Evolutionary conservation across 1,140 invertebrate genomes (phyloP).

Genomic region (Monomorium pharaonis): DNA sequence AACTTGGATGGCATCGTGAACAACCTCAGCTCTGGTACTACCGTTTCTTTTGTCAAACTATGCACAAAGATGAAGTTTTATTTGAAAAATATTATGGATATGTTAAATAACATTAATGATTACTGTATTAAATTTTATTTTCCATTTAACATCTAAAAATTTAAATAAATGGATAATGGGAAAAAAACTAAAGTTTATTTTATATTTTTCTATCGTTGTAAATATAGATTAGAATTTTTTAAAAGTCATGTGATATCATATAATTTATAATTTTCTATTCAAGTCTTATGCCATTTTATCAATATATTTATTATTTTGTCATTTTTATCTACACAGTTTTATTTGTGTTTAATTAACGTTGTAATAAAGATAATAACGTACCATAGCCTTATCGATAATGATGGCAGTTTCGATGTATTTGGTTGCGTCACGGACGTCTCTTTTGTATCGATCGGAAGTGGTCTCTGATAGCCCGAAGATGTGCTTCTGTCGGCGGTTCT

Average conservation of each 20-base stretch:
- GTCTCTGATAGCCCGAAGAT: conserved; percentile 86
- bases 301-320: not conserved
- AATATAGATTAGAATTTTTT: not conserved
- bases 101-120: not conserved
- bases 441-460: conserved; percentile 85
- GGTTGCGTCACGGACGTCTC: conserved; percentile 94
- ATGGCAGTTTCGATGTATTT: conserved; percentile 97
- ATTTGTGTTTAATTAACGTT: not conserved
- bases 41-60: conserved; percentile 96
- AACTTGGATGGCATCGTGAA: conserved; percentile 97
- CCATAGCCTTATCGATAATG: conserved; percentile 96
- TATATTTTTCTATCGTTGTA: not conserved
- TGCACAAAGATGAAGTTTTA: conserved; percentile 38
- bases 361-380: conserved; percentile 77
- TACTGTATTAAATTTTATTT: not conserved
- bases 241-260: not conserved
- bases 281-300: not conserved
- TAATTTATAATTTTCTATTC: not conserved
- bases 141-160: not conserved
- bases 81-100: not conserved
- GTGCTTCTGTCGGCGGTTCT: conserved; percentile 89
- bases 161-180: too few relatives aligned
- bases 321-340: not conserved
- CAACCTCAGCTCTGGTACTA: conserved; percentile 94
- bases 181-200: not conserved